Percentiles rank a stretch among this genome's conserved stretches.
These are phyloP conservation scores for Clivina fossor DNA, from an alignment of 2,888 invertebrate species.

Conservation along the genomic window DNA sequence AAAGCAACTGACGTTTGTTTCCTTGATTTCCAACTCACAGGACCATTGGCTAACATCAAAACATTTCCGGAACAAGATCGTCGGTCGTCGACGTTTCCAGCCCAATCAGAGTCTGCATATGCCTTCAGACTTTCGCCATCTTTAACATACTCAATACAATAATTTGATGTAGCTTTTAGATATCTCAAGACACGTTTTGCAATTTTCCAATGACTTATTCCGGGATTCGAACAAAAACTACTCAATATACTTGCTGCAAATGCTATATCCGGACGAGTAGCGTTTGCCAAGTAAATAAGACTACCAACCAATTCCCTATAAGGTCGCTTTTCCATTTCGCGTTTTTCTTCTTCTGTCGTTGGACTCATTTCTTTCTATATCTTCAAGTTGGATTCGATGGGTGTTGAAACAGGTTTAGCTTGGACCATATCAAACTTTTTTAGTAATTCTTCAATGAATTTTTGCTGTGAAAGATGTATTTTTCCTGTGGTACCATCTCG, in stretches of 20 bases:
- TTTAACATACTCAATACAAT: constrained; percentile 35
- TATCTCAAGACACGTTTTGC: constrained; percentile 35
- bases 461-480: constrained; percentile 35
- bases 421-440: constrained; percentile 33
- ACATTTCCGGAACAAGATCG: constrained; percentile 35
- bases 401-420: constrained; percentile 31
- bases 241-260: constrained; percentile 36
- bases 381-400: constrained; percentile 37
- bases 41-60: constrained; percentile 33
- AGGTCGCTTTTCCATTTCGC: constrained; percentile 20
- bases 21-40: constrained; percentile 2
- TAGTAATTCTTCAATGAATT: constrained; percentile 35
- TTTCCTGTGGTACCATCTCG: constrained; percentile 33
- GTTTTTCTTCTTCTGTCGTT: constrained; percentile 8
- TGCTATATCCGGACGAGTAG: constrained; percentile 37
- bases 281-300: constrained; percentile 38
- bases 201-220: constrained; percentile 23
- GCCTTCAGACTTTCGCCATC: constrained; percentile 19
- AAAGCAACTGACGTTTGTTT: neutral
- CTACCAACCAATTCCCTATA: constrained; percentile 38
- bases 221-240: constrained; percentile 25
- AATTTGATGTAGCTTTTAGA: constrained; percentile 22
- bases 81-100: constrained; percentile 34
- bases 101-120: constrained; percentile 37
- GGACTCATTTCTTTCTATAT: constrained; percentile 30